A percentile compares a stretch with the other conserved stretches of the same genome.
Evolutionary conservation across 2,888 invertebrate genomes (phyloP).

Genomic region (Smittia sp.): DNA sequence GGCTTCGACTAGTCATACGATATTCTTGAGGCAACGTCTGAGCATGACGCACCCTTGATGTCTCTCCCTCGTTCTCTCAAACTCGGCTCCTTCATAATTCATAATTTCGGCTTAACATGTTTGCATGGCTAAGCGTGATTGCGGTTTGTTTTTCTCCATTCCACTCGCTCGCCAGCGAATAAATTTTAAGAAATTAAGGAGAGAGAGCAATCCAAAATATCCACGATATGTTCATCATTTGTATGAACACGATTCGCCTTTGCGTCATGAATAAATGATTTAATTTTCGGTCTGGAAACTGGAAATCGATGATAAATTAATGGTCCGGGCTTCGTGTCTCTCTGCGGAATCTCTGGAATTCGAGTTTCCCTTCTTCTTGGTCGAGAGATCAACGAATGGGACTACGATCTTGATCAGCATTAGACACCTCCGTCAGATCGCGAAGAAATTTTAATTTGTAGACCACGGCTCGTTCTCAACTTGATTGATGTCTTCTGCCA

Average conservation of each 20-base stretch:
- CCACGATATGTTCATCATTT: slow-evolving; percentile 38
- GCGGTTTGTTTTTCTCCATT: neutral
- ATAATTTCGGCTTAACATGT: slow-evolving; percentile 31
- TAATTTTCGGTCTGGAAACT: slow-evolving; percentile 31
- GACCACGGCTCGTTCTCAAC: neutral
- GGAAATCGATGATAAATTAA: slow-evolving; percentile 36
- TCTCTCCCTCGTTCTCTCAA: neutral
- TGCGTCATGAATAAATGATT: slow-evolving; percentile 36
- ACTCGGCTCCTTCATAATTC: neutral
- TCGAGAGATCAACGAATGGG: neutral
- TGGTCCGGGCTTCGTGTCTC: slow-evolving; percentile 10
- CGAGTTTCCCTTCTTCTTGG: neutral
- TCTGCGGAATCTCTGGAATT: neutral
- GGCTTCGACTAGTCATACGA: no score
- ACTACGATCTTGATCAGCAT: neutral
- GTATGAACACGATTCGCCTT: slow-evolving; percentile 23
- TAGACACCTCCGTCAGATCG: neutral
- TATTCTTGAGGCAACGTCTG: no score
- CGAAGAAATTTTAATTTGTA: slow-evolving; percentile 33
- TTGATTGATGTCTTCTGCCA: slow-evolving; percentile 39
- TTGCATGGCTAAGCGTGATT: slow-evolving; percentile 40
- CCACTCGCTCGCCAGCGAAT: slow-evolving; percentile 30
- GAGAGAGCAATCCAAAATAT: slow-evolving; percentile 13
- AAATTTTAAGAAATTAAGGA: slow-evolving; percentile 27
- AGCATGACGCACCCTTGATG: no score